These are phyloP conservation scores for Villa cingulata DNA, from an alignment of 2,888 invertebrate species.

Conservation along the genomic window DNA sequence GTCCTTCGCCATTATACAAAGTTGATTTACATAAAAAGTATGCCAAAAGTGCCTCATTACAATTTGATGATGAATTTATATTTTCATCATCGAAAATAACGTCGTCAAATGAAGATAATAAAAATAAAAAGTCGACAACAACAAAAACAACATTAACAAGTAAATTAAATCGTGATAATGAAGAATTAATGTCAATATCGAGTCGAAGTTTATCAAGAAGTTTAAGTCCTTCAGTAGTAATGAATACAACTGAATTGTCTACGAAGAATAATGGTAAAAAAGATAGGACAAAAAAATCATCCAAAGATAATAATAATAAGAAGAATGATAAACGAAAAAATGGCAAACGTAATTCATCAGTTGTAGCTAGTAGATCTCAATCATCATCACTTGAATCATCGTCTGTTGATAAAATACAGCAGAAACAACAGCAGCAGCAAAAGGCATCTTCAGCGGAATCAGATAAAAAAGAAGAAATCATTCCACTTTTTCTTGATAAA, in stretches of 20 bases:
- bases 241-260: neutral
- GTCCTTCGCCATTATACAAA: constrained; percentile 31
- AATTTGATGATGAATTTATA: constrained; percentile 27
- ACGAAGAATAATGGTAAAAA: neutral
- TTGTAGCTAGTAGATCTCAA: neutral
- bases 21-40: constrained; percentile 36
- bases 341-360: neutral
- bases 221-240: neutral
- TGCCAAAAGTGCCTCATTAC: constrained; percentile 31
- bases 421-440: neutral
- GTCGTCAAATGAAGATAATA: neutral
- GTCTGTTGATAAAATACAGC: neutral
- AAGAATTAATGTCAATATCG: constrained; percentile 28
- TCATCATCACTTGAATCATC: neutral
- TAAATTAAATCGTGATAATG: constrained; percentile 20
- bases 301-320: neutral
- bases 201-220: constrained; percentile 18
- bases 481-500: constrained; percentile 40
- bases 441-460: neutral
- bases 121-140: neutral
- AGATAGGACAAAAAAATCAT: neutral
- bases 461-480: constrained; percentile 16
- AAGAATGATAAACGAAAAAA: neutral
- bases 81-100: neutral
- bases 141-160: neutral